Evolutionary conservation across 2,888 invertebrate genomes (phyloP).

Genomic region (Drosophila sordidapex): DNA sequence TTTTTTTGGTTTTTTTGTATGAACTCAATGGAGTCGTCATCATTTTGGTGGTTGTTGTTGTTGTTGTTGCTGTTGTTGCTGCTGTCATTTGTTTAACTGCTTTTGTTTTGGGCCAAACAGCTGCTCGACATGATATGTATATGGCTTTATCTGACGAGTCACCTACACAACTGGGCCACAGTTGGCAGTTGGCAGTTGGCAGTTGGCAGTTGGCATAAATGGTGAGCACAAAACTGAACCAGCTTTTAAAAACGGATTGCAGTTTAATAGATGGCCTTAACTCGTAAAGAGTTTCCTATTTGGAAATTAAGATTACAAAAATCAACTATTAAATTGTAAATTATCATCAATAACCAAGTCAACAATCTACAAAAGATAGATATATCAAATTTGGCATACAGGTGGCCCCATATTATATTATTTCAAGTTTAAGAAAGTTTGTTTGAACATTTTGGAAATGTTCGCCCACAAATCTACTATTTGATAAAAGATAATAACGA

Average conservation of each 20-base stretch:
- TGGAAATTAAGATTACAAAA: neutral
- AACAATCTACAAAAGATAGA: neutral
- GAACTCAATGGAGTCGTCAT: slow-evolving; percentile 66
- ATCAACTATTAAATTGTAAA: neutral
- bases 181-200: slow-evolving; percentile 16
- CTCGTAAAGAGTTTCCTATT: neutral
- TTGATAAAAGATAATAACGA: neutral
- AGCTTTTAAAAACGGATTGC: neutral
- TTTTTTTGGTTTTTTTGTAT: slow-evolving; percentile 3
- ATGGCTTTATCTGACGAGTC: slow-evolving; percentile 16
- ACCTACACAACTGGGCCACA: slow-evolving; percentile 19
- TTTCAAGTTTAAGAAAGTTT: neutral
- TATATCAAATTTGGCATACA: neutral
- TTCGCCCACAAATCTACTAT: neutral
- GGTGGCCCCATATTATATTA: neutral
- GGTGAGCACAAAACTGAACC: slow-evolving; percentile 1
- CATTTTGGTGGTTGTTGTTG: slow-evolving; percentile 14
- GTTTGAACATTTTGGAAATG: neutral
- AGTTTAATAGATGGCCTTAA: neutral
- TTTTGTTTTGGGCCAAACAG: slow-evolving; percentile 69
- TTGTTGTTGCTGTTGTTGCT: slow-evolving; percentile 24
- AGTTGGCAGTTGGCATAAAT: slow-evolving; percentile 16
- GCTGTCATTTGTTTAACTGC: slow-evolving; percentile 56
- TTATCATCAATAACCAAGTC: neutral
- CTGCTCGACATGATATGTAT: slow-evolving; percentile 64